phyloP scores from a whole-genome alignment of 1,140 invertebrate species.

The Bradynema listronoti region DNA sequence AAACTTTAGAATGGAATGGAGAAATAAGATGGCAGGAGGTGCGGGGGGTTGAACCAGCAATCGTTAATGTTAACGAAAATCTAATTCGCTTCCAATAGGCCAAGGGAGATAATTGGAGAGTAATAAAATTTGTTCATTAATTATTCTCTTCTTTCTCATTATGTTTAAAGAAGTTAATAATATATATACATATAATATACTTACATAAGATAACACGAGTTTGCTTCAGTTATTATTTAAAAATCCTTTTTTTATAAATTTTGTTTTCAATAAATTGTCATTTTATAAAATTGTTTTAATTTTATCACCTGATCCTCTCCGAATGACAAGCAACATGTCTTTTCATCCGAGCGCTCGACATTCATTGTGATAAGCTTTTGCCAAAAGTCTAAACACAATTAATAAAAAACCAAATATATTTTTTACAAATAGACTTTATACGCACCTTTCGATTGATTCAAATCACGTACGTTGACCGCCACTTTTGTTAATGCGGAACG shows the following conservation, averaged over 20 bases:
- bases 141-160: too few relatives aligned
- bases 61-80: too few relatives aligned
- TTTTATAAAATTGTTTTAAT: not conserved
- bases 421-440: not conserved
- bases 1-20: too few relatives aligned
- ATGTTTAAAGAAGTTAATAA: too few relatives aligned
- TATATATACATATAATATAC: too few relatives aligned
- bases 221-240: not conserved
- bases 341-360: slow-evolving; percentile 21
- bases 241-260: not conserved
- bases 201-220: too few relatives aligned
- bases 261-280: not conserved
- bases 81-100: too few relatives aligned
- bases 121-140: not conserved
- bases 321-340: slow-evolving; percentile 27
- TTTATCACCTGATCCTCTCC: slow-evolving; percentile 34
- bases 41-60: too few relatives aligned
- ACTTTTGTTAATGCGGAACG: slow-evolving; percentile 72
- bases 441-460: slow-evolving; percentile 67
- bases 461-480: slow-evolving; percentile 71
- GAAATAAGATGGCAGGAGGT: too few relatives aligned
- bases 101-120: too few relatives aligned
- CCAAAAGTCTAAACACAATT: slow-evolving; percentile 49
- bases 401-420: not conserved
- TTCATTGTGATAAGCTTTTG: slow-evolving; percentile 35